Conservation (phyloP, 2,888 invertebrate genomes). For the Caradrina kadenii region DNA sequence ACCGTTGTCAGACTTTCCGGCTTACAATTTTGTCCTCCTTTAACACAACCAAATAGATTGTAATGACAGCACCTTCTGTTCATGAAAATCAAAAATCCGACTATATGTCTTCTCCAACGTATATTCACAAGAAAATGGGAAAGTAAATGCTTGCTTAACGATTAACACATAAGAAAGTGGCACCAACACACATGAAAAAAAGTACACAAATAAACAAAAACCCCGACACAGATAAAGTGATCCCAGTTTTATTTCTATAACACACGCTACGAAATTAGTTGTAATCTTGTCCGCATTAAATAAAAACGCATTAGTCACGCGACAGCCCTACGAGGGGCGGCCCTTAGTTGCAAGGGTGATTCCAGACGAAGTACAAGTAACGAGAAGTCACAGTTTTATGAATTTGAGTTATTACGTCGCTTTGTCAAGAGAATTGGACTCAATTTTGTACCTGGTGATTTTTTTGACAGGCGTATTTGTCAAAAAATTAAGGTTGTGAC, state of each 20-base stretch:
- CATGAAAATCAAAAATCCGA: no score
- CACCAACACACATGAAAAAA: conserved; percentile 1
- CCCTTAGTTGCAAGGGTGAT: conserved; percentile 57
- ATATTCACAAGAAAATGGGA: no score
- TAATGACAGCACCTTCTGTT: no score
- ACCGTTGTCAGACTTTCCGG: neutral
- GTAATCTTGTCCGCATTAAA: conserved; percentile 72
- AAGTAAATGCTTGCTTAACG: no score
- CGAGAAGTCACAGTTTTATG: conserved; percentile 52
- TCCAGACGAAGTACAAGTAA: conserved; percentile 46
- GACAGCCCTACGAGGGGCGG: conserved; percentile 73
- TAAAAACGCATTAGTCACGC: conserved; percentile 78
- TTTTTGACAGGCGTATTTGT: conserved; percentile 32
- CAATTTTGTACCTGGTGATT: conserved; percentile 49
- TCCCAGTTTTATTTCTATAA: conserved; percentile 58
- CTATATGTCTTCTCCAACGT: no score
- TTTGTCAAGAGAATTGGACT: conserved; percentile 36
- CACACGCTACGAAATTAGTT: conserved; percentile 73
- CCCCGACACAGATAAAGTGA: conserved; percentile 44
- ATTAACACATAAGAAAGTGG: no score
- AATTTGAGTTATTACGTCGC: conserved; percentile 56
- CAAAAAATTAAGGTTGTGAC: neutral
- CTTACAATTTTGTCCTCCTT: neutral
- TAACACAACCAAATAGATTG: no score
- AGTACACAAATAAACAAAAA: conserved; percentile 15